phyloP scores from a whole-genome alignment of 2,888 invertebrate genomes.

The Dolichopus griseipennis region DNA sequence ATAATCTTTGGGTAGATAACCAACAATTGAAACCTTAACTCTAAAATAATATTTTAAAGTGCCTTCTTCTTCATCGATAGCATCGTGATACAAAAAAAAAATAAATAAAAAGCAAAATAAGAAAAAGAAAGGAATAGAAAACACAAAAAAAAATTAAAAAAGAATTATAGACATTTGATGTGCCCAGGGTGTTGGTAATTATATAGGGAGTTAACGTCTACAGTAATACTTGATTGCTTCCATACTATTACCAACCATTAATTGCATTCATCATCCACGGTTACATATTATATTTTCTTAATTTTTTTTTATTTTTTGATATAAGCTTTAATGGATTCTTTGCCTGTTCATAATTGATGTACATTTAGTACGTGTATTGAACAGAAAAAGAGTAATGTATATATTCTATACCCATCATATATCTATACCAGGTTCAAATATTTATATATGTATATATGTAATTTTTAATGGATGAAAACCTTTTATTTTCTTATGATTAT shows the following conservation, averaged over 20 bases:
- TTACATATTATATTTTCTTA: not conserved
- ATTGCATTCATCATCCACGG: slow-evolving; percentile 15
- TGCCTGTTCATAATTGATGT: too few species aligned
- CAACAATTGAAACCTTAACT: too few species aligned
- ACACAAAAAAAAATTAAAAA: not conserved
- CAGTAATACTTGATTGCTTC: slow-evolving; percentile 15
- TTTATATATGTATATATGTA: too few species aligned
- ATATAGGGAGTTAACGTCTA: slow-evolving; percentile 43
- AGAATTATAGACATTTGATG: slow-evolving; percentile 6
- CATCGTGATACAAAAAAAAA: not conserved
- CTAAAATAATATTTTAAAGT: not conserved
- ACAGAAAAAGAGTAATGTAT: too few species aligned
- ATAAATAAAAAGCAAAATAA: not conserved
- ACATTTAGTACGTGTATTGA: not conserved
- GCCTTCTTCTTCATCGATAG: not conserved
- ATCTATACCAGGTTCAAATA: too few species aligned
- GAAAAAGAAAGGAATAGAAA: not conserved
- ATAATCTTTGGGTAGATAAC: too few species aligned
- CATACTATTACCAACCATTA: slow-evolving; percentile 2
- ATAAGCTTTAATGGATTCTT: too few species aligned
- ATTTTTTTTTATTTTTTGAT: too few species aligned
- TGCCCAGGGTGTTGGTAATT: slow-evolving; percentile 42
- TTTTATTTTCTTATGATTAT: too few species aligned
- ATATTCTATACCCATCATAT: too few species aligned
- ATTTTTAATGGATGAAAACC: too few species aligned